phyloP scores from a whole-genome alignment of 2,888 invertebrate genomes.

The Diplazon laetatorius region DNA sequence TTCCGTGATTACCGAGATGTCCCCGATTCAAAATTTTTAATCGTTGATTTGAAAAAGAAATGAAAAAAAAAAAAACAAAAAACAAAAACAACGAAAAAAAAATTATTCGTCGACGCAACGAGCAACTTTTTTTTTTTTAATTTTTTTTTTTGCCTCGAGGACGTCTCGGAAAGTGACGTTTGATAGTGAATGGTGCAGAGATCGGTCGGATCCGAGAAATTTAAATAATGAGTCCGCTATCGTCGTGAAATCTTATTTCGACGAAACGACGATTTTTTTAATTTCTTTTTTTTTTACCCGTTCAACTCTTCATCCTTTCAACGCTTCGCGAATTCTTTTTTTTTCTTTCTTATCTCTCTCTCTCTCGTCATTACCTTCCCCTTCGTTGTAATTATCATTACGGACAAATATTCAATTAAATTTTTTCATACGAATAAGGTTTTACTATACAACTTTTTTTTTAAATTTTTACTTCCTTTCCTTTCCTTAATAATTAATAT shows the following conservation, averaged over 20 bases:
- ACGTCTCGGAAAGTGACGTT: slow-evolving; percentile 72
- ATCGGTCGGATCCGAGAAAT: slow-evolving; percentile 73
- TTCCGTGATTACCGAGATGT: slow-evolving; percentile 73
- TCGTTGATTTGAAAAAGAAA: slow-evolving; percentile 47
- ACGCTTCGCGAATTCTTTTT: too few relatives aligned
- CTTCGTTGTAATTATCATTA: slow-evolving; percentile 82
- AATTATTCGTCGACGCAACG: slow-evolving; percentile 48
- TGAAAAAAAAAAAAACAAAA: too few relatives aligned
- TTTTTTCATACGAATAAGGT: slow-evolving; percentile 76
- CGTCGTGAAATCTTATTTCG: slow-evolving; percentile 74
- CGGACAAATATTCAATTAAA: slow-evolving; percentile 80
- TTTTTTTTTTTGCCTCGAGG: slow-evolving; percentile 66
- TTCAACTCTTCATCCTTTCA: slow-evolving; percentile 35
- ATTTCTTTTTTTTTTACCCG: slow-evolving; percentile 14
- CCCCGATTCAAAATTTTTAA: slow-evolving; percentile 69
- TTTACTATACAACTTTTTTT: slow-evolving; percentile 81
- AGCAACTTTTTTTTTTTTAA: slow-evolving; percentile 36
- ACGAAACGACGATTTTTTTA: slow-evolving; percentile 72
- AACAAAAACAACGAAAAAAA: too few relatives aligned
- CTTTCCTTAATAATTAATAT: slow-evolving; percentile 75
- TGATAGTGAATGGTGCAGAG: slow-evolving; percentile 69
- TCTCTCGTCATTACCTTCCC: slow-evolving; percentile 53
- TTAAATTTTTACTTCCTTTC: too few relatives aligned
- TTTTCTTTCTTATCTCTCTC: slow-evolving; percentile 28
- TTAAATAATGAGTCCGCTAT: slow-evolving; percentile 76